Percentiles rank a stretch among this genome's conserved stretches.
Conservation (phyloP, 23 tunicate species). For the Ascidia mentula region DNA sequence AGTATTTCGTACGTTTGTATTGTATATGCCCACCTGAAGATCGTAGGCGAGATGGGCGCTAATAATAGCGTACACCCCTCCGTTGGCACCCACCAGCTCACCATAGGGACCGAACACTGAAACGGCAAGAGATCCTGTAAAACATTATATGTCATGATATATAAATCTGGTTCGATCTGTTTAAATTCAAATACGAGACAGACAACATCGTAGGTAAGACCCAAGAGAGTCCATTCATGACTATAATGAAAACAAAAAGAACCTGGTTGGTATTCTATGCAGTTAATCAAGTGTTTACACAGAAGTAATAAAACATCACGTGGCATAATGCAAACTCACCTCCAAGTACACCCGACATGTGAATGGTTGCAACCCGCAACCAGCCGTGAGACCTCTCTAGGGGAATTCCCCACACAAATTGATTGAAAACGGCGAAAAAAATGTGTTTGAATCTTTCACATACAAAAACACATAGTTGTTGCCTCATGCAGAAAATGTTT, state of each 20-base stretch:
- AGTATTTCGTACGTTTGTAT: too few relatives aligned
- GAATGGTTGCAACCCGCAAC: constrained; percentile 70
- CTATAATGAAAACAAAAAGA: too few relatives aligned
- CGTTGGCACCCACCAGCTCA: constrained; percentile 90
- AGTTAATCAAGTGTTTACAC: too few relatives aligned
- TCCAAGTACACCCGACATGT: constrained; percentile 81
- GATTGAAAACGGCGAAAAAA: constrained; percentile 59
- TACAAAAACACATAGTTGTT: too few relatives aligned
- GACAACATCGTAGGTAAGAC: too few relatives aligned
- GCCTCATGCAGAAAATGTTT: too few relatives aligned
- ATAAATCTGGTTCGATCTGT: too few relatives aligned
- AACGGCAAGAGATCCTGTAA: constrained; percentile 75
- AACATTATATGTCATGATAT: not conserved
- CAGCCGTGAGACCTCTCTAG: constrained; percentile 96
- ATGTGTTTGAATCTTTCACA: constrained; percentile 78
- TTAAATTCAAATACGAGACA: too few relatives aligned
- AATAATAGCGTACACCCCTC: constrained; percentile 88
- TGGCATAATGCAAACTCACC: too few relatives aligned
- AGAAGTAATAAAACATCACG: too few relatives aligned
- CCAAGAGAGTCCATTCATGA: too few relatives aligned
- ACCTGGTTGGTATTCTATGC: too few relatives aligned
- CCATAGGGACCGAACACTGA: constrained; percentile 80
- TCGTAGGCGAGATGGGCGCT: constrained; percentile 88
- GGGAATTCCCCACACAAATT: constrained; percentile 86
- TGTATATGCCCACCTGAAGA: constrained; percentile 60